phyloP scores from a whole-genome alignment of 2,113 vertebrate genomes.

The Echinops telfairi region DNA sequence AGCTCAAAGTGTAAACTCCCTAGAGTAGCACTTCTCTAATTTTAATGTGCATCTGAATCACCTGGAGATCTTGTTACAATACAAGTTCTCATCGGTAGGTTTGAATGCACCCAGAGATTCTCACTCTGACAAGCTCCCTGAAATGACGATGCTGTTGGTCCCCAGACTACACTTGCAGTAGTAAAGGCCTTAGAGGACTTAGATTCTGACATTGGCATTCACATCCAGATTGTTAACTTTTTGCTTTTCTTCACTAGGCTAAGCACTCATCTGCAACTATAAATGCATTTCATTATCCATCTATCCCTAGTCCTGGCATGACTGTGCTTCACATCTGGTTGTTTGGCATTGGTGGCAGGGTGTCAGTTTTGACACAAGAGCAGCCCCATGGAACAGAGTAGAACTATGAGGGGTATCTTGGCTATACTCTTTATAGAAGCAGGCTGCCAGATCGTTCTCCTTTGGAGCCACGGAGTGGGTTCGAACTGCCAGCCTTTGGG shows the following conservation, averaged over 20 bases:
- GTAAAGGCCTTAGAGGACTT: not conserved
- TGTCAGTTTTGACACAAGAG: not conserved
- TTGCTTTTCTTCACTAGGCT: not conserved
- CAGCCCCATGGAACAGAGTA: not conserved
- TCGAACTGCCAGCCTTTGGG: not conserved
- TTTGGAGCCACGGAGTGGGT: not conserved
- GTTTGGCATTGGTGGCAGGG: not conserved
- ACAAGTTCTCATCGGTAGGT: not conserved
- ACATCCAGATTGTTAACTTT: conserved; percentile 38
- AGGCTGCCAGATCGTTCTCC: not conserved
- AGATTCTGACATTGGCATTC: not conserved
- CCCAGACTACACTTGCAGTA: too few species aligned
- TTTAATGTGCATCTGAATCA: not conserved
- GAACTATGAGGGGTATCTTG: not conserved
- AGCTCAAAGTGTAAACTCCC: not conserved
- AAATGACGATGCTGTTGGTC: not conserved
- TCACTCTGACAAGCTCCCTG: conserved; percentile 9
- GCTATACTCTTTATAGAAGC: not conserved
- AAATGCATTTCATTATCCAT: conserved; percentile 13
- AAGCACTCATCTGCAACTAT: not conserved
- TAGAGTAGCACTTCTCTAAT: not conserved
- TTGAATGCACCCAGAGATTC: not conserved
- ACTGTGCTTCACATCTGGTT: not conserved
- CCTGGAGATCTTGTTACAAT: not conserved
- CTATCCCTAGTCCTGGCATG: not conserved